Percentiles rank a stretch among this genome's conserved stretches.
phyloP scores from a whole-genome alignment of 2,113 vertebrate genomes.

The Hypanus sabinus region DNA sequence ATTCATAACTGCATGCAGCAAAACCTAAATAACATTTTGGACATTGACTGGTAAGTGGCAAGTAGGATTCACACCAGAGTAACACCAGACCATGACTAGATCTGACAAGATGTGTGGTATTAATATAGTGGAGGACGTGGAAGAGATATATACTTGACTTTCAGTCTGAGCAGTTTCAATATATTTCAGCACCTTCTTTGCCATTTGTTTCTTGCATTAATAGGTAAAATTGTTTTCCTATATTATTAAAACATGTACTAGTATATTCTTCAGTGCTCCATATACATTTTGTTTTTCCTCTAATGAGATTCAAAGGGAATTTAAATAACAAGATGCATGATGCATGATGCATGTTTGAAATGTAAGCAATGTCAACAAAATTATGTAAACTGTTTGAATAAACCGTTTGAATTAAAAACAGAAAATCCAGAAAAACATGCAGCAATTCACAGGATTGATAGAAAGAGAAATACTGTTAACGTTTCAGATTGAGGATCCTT shows the following conservation, averaged over 20 bases:
- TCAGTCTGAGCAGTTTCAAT: not conserved
- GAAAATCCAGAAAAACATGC: too few species aligned
- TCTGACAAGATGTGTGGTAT: too few species aligned
- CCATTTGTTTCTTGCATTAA: not conserved
- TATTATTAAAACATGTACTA: not conserved
- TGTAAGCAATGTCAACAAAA: not conserved
- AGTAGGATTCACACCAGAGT: not conserved
- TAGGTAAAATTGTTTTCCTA: not conserved
- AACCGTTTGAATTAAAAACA: not conserved
- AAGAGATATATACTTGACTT: not conserved
- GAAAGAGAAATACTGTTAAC: too few species aligned
- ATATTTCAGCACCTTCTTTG: not conserved
- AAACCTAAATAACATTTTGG: too few species aligned
- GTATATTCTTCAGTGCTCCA: not conserved
- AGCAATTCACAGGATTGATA: too few species aligned
- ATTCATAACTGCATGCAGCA: too few species aligned
- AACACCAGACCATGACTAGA: too few species aligned
- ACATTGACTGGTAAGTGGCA: not conserved
- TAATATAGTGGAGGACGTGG: too few species aligned
- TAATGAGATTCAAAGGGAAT: not conserved
- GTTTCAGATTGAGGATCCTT: too few species aligned
- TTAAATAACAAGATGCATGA: slow-evolving; percentile 4
- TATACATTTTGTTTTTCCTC: not conserved
- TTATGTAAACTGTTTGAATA: not conserved
- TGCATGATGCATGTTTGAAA: not conserved